Evolutionary conservation across 2,888 invertebrate genomes (phyloP), one percentile per base, ranked within the genome.

Genomic region (Scaptomyza parva): DNA sequence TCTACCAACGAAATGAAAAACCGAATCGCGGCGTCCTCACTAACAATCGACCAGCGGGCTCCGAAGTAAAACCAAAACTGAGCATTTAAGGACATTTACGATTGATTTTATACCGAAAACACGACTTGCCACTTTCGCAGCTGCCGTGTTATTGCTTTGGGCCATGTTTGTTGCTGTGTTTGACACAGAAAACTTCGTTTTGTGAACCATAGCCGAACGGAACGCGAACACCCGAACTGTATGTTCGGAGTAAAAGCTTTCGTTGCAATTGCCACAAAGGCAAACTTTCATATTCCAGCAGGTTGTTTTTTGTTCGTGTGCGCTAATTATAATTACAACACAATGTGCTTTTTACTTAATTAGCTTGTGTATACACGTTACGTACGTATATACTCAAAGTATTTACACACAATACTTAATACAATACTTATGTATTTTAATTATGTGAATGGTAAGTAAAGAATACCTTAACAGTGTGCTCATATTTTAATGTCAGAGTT

Each of bases 71-170:
- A 85, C 78, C 82, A 82, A 83, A 86, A 89, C 89, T 89, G 81
- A 88, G 83, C 86, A 80, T 75, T 75, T 78, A 86, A 88, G 88
- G 83, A 85, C 86, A 76, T 77, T 84, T 76, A 73, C 83, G 83
- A 88, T 88, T 89, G 89, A 88, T 88, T 88, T 88, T 88, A 87
- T 88, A 87, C 86, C 83, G 79, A 83, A 77, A 54, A 57, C 51
- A 58, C 59, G 70, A 81, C 62, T 75, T 33, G 41, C 54, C 43
- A 47, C 33, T 43, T 51, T 44, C 35, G 51, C 39, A 39, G 50
- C 28, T 39, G 39, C 78, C 70, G 63, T 63, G 52, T 60, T 52
- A 22, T 55, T 61, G 55, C 45, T 26, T 26, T 40, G 39, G 43
- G 44, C 40, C 17, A 18, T 18, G 30, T n/a, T 30, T 33, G 43